A percentile compares a stretch with the other conserved stretches of the same genome.
phyloP scores from a whole-genome alignment of 2,888 invertebrate species.

The Balanococcus diminutus region DNA sequence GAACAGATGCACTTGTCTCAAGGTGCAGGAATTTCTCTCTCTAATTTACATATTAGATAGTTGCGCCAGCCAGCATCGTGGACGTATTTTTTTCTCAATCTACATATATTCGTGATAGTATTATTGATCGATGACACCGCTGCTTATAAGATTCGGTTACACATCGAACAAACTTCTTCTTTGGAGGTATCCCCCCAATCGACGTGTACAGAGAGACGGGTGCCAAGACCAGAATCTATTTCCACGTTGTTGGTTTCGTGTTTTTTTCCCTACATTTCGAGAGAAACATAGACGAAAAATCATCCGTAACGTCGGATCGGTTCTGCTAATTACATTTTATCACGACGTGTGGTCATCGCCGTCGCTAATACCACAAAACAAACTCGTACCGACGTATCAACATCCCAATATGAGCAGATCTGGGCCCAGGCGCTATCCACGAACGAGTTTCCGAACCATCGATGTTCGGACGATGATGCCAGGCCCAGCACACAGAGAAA shows the following conservation, averaged over 20 bases:
- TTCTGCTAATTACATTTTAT: constrained; percentile 38
- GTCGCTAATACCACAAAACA: not conserved
- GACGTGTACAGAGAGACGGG: not conserved
- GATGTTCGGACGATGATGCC: not conserved
- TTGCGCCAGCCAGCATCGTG: not conserved
- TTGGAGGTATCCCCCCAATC: not conserved
- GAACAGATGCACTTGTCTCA: constrained; percentile 34
- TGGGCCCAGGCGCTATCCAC: not conserved
- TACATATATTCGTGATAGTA: not conserved
- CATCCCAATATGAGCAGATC: not conserved
- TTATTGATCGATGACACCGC: constrained; percentile 21
- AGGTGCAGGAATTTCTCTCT: not conserved
- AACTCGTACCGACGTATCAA: too few species aligned
- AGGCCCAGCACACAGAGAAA: not conserved
- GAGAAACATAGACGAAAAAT: not conserved
- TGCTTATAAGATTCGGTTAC: not conserved
- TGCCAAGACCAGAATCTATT: not conserved
- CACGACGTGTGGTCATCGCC: constrained; percentile 36
- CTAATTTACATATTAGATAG: constrained; percentile 42
- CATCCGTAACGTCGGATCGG: constrained; percentile 14
- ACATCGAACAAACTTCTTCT: not conserved
- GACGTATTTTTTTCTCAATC: constrained; percentile 12
- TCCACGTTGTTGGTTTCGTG: not conserved
- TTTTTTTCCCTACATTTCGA: not conserved
- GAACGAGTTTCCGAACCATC: not conserved